These are phyloP conservation scores for Pristionchus arcanus DNA, from an alignment of 2,888 invertebrate species.

Conservation along the genomic window DNA sequence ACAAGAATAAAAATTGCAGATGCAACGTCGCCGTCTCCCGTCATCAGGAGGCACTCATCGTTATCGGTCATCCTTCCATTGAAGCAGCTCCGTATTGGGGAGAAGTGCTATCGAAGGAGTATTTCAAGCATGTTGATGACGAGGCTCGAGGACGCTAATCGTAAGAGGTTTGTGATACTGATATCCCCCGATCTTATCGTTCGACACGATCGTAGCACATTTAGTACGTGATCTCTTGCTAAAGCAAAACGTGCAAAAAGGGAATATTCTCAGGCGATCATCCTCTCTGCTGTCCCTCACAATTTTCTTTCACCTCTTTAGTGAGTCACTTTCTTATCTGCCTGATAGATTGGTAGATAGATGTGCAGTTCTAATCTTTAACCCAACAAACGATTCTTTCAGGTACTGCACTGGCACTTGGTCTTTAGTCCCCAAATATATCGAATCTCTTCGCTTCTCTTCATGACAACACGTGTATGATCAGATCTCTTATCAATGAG, in stretches of 20 bases:
- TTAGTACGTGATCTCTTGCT: not conserved
- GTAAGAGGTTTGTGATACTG: not conserved
- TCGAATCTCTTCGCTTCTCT: too few relatives aligned
- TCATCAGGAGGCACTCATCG: slow-evolving; percentile 24
- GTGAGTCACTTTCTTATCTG: too few relatives aligned
- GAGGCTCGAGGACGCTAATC: not conserved
- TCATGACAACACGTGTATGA: too few relatives aligned
- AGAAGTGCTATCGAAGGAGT: not conserved
- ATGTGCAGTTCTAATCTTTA: too few relatives aligned
- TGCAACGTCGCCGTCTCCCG: not conserved
- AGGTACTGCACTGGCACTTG: too few relatives aligned
- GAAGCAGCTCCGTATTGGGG: not conserved
- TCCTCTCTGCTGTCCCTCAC: too few relatives aligned
- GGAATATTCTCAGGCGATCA: not conserved
- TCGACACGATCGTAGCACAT: not conserved
- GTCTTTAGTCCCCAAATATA: too few relatives aligned
- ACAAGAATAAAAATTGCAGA: not conserved
- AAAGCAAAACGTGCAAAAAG: too few relatives aligned
- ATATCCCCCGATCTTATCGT: not conserved
- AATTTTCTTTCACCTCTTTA: too few relatives aligned
- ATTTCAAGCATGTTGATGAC: not conserved
- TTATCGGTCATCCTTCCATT: not conserved
- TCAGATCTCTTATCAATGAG: too few relatives aligned
- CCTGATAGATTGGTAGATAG: too few relatives aligned
- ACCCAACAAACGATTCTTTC: too few relatives aligned